Conservation (phyloP, 2,113 vertebrate genomes). For the Amphilophus citrinellus region DNA sequence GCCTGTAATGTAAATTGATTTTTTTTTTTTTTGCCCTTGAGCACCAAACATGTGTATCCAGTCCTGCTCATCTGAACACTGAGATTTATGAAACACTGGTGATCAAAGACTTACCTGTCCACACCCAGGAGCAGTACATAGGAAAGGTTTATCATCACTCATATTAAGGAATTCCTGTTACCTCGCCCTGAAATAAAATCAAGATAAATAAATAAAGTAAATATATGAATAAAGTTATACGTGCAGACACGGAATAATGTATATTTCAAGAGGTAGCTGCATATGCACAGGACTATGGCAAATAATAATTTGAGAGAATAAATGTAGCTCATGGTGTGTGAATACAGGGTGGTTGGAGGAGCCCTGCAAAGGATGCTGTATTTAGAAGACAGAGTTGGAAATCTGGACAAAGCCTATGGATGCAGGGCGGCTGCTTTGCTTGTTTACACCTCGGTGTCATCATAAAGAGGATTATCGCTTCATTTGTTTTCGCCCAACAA, state of each 20-base stretch:
- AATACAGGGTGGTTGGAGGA: fast-evolving
- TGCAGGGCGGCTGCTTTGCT: conserved; percentile 66
- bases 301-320: background rate
- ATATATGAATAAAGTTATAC: background rate
- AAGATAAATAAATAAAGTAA: background rate
- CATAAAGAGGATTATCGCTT: background rate
- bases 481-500: background rate
- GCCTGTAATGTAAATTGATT: too few relatives aligned
- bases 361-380: background rate
- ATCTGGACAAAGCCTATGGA: conserved; percentile 61
- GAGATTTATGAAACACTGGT: background rate
- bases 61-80: background rate
- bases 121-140: conserved; percentile 98
- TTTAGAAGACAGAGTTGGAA: background rate
- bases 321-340: background rate
- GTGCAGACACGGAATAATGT: background rate
- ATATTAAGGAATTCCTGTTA: conserved; percentile 96
- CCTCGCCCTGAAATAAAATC: conserved; percentile 82
- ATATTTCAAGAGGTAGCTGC: background rate
- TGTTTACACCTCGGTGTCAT: conserved; percentile 65
- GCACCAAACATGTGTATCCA: background rate
- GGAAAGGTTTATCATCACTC: conserved; percentile 99
- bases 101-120: conserved; percentile 87
- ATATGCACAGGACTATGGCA: background rate
- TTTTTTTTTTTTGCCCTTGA: background rate